Evolutionary conservation across 2,113 vertebrate genomes (phyloP).

Genomic region (Phyllopteryx taeniolatus): DNA sequence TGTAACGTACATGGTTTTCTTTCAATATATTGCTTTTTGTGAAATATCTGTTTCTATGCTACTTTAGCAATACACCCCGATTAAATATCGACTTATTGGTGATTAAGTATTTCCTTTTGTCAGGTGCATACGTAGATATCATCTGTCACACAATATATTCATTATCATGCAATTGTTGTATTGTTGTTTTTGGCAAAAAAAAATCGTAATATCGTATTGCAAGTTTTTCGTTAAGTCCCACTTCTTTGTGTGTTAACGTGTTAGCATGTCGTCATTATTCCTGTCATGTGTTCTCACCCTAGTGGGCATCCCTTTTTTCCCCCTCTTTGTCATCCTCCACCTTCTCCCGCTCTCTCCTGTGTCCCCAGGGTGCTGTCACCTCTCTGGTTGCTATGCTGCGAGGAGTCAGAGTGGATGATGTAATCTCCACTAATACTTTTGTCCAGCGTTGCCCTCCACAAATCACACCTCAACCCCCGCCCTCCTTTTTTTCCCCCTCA

Average conservation of each 20-base stretch:
- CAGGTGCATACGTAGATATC: neutral
- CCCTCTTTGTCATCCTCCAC: constrained; percentile 12
- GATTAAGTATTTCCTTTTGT: too few relatives aligned
- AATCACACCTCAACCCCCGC: constrained; percentile 3
- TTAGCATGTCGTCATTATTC: neutral
- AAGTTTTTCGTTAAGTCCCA: neutral
- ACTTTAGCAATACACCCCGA: too few relatives aligned
- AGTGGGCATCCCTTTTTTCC: neutral
- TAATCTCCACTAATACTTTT: constrained; percentile 65
- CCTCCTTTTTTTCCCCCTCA: constrained; percentile 32
- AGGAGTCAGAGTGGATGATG: constrained; percentile 66
- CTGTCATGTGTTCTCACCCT: neutral
- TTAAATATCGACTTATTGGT: too few relatives aligned
- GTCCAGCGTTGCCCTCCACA: neutral
- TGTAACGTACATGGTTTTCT: too few relatives aligned
- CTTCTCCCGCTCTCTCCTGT: neutral
- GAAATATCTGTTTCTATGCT: too few relatives aligned
- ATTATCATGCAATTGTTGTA: neutral
- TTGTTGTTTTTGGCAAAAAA: too few relatives aligned
- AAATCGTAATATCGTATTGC: too few relatives aligned
- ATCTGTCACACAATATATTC: neutral
- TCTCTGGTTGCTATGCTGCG: constrained; percentile 67
- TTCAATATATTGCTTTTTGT: too few relatives aligned
- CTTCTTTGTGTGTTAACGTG: neutral
- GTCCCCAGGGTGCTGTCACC: constrained; percentile 60